These are phyloP conservation scores for Megalurothrips usitatus DNA, from an alignment of 2,888 invertebrate species.

Conservation along the genomic window DNA sequence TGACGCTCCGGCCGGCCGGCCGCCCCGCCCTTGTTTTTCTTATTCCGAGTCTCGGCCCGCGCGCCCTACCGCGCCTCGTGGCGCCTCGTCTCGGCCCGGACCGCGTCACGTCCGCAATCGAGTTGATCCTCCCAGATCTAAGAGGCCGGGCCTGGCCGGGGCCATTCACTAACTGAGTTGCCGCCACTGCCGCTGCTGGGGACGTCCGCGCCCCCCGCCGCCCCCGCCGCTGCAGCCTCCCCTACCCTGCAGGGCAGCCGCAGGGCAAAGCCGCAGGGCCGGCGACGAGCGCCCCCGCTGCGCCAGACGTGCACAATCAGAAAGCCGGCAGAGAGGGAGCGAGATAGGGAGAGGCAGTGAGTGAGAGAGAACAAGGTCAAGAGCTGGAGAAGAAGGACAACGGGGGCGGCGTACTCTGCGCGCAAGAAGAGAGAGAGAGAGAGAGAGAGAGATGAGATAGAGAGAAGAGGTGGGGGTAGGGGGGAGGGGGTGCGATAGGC, in stretches of 20 bases:
- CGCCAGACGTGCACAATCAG: conserved; percentile 24
- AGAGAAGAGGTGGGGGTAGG: too few relatives aligned
- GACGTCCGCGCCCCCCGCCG: not conserved
- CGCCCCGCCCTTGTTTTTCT: not conserved
- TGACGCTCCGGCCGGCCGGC: not conserved
- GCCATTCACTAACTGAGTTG: conserved; percentile 22
- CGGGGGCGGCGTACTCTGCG: not conserved
- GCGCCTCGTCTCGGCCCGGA: not conserved
- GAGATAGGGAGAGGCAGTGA: not conserved
- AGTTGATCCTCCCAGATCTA: conserved; percentile 19
- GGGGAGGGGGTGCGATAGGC: too few relatives aligned
- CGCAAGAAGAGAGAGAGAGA: not conserved
- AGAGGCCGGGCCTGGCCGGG: not conserved
- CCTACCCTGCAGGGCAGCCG: not conserved
- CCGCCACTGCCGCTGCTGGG: not conserved
- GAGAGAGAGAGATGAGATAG: too few relatives aligned
- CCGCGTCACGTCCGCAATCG: not conserved
- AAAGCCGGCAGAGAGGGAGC: not conserved
- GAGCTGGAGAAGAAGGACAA: not conserved
- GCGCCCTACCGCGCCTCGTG: not conserved
- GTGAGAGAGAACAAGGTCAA: not conserved
- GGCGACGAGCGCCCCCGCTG: not conserved
- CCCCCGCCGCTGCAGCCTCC: too few relatives aligned
- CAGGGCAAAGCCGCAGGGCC: conserved; percentile 1
- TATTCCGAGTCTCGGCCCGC: not conserved